Evolutionary conservation across 2,113 vertebrate species (phyloP).

Genomic region (Phaethornis superciliosus): DNA sequence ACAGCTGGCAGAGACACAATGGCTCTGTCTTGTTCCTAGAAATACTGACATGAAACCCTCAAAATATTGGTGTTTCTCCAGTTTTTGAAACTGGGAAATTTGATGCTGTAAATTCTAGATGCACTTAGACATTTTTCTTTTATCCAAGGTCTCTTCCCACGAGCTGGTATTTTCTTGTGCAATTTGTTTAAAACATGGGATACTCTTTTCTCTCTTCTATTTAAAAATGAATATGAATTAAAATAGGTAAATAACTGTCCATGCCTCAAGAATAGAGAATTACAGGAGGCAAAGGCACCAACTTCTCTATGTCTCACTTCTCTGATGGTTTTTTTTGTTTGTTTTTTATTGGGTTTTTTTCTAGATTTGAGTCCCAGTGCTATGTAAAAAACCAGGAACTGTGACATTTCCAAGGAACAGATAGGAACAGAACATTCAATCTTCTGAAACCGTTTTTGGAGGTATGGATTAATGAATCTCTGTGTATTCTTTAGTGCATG

Average conservation of each 20-base stretch:
- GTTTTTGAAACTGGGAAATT: not conserved
- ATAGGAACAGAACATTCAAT: not conserved
- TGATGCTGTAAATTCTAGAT: not conserved
- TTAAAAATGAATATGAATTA: not conserved
- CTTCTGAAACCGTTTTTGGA: not conserved
- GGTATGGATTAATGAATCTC: not conserved
- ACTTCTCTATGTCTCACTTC: not conserved
- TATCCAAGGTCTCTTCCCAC: not conserved
- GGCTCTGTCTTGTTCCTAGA: not conserved
- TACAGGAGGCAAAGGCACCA: not conserved
- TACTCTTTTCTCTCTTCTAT: not conserved
- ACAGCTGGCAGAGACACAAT: not conserved
- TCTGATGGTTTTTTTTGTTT: too few species aligned
- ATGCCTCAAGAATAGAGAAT: not conserved
- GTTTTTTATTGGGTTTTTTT: not conserved
- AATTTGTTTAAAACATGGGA: not conserved
- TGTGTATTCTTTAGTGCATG: not conserved
- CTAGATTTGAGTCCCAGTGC: not conserved
- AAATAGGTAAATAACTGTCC: not conserved
- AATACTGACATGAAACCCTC: not conserved
- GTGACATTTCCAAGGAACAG: not conserved
- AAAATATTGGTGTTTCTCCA: not conserved
- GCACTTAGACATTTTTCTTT: accelerated
- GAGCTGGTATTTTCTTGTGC: not conserved
- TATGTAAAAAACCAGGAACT: not conserved